Evolutionary conservation across 2,113 vertebrate genomes (phyloP), one percentile per base, ranked within the genome.

Genomic region (Lathamus discolor): DNA sequence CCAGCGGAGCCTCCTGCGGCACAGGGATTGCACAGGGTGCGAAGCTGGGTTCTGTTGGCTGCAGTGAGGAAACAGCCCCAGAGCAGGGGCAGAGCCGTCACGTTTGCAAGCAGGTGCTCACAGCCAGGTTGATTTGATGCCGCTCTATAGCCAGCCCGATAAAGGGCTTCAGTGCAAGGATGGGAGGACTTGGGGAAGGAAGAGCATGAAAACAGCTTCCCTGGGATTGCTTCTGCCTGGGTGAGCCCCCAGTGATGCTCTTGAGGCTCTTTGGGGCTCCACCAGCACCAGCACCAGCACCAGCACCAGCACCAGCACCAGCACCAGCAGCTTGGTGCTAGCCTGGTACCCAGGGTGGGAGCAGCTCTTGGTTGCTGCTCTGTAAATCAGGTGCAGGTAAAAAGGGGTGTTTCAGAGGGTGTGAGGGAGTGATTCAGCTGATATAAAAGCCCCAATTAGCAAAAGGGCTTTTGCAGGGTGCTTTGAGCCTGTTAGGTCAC

Each of bases 1-100:
- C 88, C 94, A 74, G 83, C 43, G 86, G 83, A 94, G 81, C 82
- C 54, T 84, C 27, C 61, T 54, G 77, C 69, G 55, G 14, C 39
- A 1, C 25, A 22, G 4, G 78, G 78, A 5, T 37, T 39, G 7
- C 1, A 37, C 1, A 23, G 49, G 55, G 35, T 70, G 63, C 87
- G 63, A 94, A 70, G 12, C 72, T 25, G 51, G 51, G 11, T 67
- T 91, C 35, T 83, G 52, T 52, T 0, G 0, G 7, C 6, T 74
- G 64, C 0, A 0, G 33, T 68, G 15, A 31, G 78, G 84, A 64
- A 91, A 54, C 41, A 51, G 11, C 10, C 48, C 48, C 22, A 2
- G 11, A 72, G 79, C 75, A 55, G 54, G 82, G 25, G 31, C 68
- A 25, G 82, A 23, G n/a, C 0, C 0, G 35, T 54, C 70, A 75